Percentiles rank a stretch among this genome's conserved stretches.
phyloP scores from a whole-genome alignment of 2,888 invertebrate genomes.

The Papilio gigon region DNA sequence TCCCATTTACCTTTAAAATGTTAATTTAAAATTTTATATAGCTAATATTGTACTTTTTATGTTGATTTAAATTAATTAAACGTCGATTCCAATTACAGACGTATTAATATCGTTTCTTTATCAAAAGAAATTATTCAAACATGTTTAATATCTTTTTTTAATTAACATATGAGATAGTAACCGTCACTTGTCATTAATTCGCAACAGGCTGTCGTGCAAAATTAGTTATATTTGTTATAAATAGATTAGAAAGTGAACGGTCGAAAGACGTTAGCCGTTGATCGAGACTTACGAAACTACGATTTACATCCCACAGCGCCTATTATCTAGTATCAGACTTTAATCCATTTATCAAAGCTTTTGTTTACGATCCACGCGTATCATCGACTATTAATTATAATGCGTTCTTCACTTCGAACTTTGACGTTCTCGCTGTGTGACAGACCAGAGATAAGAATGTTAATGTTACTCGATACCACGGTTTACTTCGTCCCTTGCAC shows the following conservation, averaged over 20 bases:
- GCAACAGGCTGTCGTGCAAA: conserved; percentile 8
- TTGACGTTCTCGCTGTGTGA: conserved; percentile 82
- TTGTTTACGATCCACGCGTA: conserved; percentile 82
- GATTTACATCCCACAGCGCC: conserved; percentile 76
- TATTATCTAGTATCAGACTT: conserved; percentile 78
- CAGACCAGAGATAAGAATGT: conserved; percentile 82
- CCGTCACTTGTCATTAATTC: conserved; percentile 29
- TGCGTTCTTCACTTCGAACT: conserved; percentile 81
- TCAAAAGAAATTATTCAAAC: conserved; percentile 23
- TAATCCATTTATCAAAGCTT: conserved; percentile 82
- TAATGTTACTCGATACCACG: conserved; percentile 76
- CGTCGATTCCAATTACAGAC: not conserved
- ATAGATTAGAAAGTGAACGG: conserved; percentile 46
- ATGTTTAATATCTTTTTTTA: conserved; percentile 22
- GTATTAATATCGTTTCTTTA: conserved; percentile 28
- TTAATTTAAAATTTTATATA: not conserved
- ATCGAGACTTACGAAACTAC: conserved; percentile 75
- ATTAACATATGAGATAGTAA: conserved; percentile 31
- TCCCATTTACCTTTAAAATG: too few species aligned
- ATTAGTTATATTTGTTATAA: conserved; percentile 7
- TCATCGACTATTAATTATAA: conserved; percentile 82
- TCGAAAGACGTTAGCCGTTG: conserved; percentile 55
- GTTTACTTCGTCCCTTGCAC: conserved; percentile 57
- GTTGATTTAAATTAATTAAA: not conserved
- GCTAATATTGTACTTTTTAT: not conserved